Conservation (phyloP, 1,140 invertebrate species). For the Leptestheria dahalacensis region DNA sequence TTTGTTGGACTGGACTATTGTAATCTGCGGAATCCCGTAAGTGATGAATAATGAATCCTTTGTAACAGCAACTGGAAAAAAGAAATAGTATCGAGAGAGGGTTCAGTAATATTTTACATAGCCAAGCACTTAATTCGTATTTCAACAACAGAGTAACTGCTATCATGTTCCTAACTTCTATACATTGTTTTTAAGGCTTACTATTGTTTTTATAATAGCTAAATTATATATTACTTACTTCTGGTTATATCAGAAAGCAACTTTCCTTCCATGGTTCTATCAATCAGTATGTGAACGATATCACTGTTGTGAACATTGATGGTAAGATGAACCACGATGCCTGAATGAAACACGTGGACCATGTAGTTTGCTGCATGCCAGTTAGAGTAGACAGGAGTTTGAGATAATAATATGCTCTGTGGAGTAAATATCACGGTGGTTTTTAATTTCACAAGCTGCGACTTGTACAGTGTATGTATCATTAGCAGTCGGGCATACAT, state of each 20-base stretch:
- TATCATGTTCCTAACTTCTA: too few relatives aligned
- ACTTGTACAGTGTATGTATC: too few relatives aligned
- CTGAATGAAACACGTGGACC: background rate
- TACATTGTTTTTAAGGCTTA: background rate
- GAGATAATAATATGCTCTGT: background rate
- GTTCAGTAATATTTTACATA: too few relatives aligned
- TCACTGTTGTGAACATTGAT: background rate
- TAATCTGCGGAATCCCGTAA: constrained; percentile 4
- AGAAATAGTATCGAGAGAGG: too few relatives aligned
- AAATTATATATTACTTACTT: background rate
- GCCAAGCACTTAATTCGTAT: too few relatives aligned
- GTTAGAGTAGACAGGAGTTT: background rate
- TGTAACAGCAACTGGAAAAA: background rate
- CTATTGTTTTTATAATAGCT: background rate
- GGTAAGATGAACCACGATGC: constrained; percentile 3
- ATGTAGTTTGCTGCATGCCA: background rate
- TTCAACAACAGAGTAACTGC: too few relatives aligned
- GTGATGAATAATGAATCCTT: background rate
- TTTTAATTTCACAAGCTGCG: background rate
- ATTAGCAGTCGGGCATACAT: too few relatives aligned
- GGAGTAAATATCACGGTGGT: too few relatives aligned
- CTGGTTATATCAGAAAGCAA: background rate
- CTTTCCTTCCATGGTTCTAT: constrained; percentile 4
- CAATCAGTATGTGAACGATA: background rate
- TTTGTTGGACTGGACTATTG: background rate